Evolutionary conservation across 2,888 invertebrate species (phyloP).

Genomic region (Trichacis sp.): DNA sequence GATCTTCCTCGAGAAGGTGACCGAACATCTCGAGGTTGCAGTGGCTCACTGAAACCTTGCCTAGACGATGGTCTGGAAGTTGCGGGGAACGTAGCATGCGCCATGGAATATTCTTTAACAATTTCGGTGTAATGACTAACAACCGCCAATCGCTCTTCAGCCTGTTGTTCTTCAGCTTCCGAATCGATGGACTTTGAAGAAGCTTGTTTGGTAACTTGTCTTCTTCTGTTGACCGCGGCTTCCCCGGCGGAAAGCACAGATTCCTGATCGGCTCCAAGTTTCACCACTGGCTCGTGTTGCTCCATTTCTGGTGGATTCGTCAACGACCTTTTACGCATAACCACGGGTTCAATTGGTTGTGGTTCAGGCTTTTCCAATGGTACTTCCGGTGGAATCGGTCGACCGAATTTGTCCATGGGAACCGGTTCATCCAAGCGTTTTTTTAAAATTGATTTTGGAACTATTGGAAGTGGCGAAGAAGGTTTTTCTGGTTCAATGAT

Average conservation of each 20-base stretch:
- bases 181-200: constrained; percentile 53
- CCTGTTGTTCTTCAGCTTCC: constrained; percentile 57
- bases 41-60: neutral
- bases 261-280: constrained; percentile 61
- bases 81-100: constrained; percentile 33
- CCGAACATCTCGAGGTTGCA: neutral
- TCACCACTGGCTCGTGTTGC: constrained; percentile 50
- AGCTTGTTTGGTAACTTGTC: constrained; percentile 52
- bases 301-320: constrained; percentile 55
- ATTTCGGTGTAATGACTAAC: constrained; percentile 86
- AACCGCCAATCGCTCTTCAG: constrained; percentile 68
- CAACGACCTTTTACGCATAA: constrained; percentile 58
- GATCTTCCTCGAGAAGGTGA: constrained; percentile 1
- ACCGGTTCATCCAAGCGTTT: constrained; percentile 66
- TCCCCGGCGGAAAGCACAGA: constrained; percentile 64
- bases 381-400: constrained; percentile 62
- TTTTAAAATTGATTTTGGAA: constrained; percentile 86
- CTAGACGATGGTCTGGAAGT: neutral
- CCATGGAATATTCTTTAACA: constrained; percentile 76
- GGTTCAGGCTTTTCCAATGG: constrained; percentile 50
- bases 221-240: constrained; percentile 62
- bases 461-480: constrained; percentile 63
- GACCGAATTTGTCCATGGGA: constrained; percentile 57
- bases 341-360: constrained; percentile 41
- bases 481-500: constrained; percentile 43